A percentile compares a stretch with the other conserved stretches of the same genome.
Evolutionary conservation across 1,140 invertebrate genomes (phyloP).

Genomic region (Nasonia longicornis): DNA sequence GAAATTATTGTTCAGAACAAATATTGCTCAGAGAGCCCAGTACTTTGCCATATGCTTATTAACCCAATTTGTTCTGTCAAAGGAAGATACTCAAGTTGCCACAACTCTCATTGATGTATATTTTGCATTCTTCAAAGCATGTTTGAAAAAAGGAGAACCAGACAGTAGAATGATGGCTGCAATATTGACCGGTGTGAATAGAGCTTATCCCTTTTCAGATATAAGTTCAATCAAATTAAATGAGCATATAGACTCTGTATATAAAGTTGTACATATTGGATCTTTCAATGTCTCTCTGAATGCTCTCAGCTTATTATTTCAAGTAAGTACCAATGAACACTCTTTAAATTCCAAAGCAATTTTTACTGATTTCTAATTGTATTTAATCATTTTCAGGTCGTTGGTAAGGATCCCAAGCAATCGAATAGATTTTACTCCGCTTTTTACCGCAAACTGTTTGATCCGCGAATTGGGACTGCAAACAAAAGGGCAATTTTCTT

Average conservation of each 20-base stretch:
- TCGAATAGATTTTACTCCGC: conserved; percentile 85
- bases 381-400: conserved; percentile 60
- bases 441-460: conserved; percentile 89
- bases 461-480: conserved; percentile 80
- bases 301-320: conserved; percentile 87
- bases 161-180: conserved; percentile 93
- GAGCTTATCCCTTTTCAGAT: conserved; percentile 85
- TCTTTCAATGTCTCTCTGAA: conserved; percentile 88
- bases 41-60: conserved; percentile 96
- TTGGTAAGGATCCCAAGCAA: conserved; percentile 55
- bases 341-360: neutral
- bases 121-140: conserved; percentile 95
- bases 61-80: conserved; percentile 81
- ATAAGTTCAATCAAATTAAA: conserved; percentile 71
- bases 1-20: conserved; percentile 87
- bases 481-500: conserved; percentile 86
- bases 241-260: conserved; percentile 86
- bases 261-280: conserved; percentile 88
- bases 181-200: conserved; percentile 88
- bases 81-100: conserved; percentile 82
- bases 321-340: conserved; percentile 70
- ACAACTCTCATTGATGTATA: conserved; percentile 90
- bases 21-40: conserved; percentile 86
- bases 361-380: neutral
- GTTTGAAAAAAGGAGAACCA: conserved; percentile 90